phyloP scores from a whole-genome alignment of 1,140 invertebrate genomes.

The Augochlora pura region DNA sequence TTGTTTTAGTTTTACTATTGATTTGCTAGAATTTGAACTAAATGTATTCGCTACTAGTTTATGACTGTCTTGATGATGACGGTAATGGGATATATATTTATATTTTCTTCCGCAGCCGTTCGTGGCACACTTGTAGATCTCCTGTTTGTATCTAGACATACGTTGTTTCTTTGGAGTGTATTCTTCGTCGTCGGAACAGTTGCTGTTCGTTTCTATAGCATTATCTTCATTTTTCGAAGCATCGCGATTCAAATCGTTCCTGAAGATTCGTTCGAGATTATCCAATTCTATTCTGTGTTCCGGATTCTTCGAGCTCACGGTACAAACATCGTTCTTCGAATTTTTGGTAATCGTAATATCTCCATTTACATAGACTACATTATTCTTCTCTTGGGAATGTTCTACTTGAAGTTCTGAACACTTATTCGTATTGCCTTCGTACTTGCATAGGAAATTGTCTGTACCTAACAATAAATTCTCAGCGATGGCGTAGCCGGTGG shows the following conservation, averaged over 20 bases:
- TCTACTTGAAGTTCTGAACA: constrained; percentile 61
- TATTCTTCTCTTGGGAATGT: constrained; percentile 65
- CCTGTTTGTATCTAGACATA: constrained; percentile 77
- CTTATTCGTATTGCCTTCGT: constrained; percentile 63
- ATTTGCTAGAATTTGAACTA: constrained; percentile 63
- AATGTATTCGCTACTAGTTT: constrained; percentile 69
- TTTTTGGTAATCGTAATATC: constrained; percentile 75
- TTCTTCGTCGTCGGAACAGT: constrained; percentile 76
- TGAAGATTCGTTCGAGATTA: constrained; percentile 73
- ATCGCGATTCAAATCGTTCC: constrained; percentile 69
- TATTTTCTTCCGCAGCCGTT: constrained; percentile 77
- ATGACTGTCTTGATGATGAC: constrained; percentile 79
- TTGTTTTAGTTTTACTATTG: constrained; percentile 68
- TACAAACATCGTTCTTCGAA: constrained; percentile 63
- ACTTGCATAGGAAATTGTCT: constrained; percentile 74
- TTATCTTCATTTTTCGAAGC: constrained; percentile 66
- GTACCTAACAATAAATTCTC: constrained; percentile 72
- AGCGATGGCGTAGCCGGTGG: constrained; percentile 65
- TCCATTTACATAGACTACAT: constrained; percentile 70
- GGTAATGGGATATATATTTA: constrained; percentile 79
- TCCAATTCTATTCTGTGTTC: constrained; percentile 74
- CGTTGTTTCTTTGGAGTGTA: constrained; percentile 78
- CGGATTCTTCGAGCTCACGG: constrained; percentile 62
- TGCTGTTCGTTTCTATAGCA: constrained; percentile 62
- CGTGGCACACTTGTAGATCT: constrained; percentile 75